Conservation (phyloP, 2,888 invertebrate genomes). For the Nomada ruficornis region DNA sequence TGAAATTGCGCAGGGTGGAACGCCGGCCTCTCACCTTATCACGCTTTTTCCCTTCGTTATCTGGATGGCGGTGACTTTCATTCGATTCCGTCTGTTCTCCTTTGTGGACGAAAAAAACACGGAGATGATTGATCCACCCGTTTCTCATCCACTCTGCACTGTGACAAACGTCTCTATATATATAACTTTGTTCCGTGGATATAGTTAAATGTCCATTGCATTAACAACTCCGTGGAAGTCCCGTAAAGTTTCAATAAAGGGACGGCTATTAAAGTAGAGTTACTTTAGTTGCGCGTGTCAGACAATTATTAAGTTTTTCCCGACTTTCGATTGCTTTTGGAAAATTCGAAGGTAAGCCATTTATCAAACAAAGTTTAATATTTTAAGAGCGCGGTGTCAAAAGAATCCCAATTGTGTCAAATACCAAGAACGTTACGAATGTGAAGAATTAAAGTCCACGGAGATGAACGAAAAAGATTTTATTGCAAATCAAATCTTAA, state of each 20-base stretch:
- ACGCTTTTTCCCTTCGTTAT: conserved; percentile 58
- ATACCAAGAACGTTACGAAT: too few species aligned
- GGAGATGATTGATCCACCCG: conserved; percentile 24
- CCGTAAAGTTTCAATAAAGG: conserved; percentile 7
- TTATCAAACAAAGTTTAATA: too few species aligned
- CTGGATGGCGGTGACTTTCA: conserved; percentile 61
- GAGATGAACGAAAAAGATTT: too few species aligned
- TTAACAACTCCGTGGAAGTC: conserved; percentile 23
- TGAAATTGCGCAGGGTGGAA: conserved; percentile 51
- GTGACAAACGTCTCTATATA: conserved; percentile 13
- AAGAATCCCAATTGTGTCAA: too few species aligned
- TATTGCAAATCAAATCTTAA: background rate
- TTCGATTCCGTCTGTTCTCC: conserved; percentile 46
- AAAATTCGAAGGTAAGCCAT: too few species aligned
- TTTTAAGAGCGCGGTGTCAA: too few species aligned
- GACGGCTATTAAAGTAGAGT: background rate
- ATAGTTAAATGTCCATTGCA: conserved; percentile 13
- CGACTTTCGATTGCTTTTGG: too few species aligned
- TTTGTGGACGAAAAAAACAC: conserved; percentile 32
- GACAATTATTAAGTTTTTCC: too few species aligned
- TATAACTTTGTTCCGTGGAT: conserved; percentile 30
- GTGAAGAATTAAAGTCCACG: too few species aligned
- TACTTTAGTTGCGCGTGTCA: too few species aligned
- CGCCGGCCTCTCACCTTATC: conserved; percentile 59
- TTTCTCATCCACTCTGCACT: conserved; percentile 24